Percentiles rank a stretch among this genome's conserved stretches.
phyloP scores from a whole-genome alignment of 2,113 vertebrate genomes.

The Etheostoma spectabile region DNA sequence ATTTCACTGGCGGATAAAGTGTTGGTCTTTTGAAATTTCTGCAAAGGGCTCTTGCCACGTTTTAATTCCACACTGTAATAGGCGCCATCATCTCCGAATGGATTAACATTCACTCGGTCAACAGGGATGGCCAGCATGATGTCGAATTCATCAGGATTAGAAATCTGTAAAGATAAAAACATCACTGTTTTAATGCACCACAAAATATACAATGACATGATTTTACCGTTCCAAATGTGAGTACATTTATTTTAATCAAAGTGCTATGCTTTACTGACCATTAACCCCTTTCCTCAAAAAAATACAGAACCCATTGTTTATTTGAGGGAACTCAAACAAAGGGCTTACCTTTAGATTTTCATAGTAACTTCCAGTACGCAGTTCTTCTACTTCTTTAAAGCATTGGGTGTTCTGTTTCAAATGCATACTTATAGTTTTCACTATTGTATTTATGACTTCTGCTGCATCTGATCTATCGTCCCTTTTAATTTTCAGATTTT shows the following conservation, averaged over 20 bases:
- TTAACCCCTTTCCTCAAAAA: too few species aligned
- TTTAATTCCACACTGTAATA: slow-evolving; percentile 77
- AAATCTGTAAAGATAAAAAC: slow-evolving; percentile 65
- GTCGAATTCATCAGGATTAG: slow-evolving; percentile 79
- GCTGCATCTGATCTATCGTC: neutral
- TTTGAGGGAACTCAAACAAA: neutral
- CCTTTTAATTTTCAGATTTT: slow-evolving; percentile 64
- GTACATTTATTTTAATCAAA: neutral
- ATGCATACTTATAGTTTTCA: slow-evolving; percentile 11
- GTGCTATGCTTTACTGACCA: neutral
- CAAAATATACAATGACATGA: neutral
- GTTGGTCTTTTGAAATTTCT: slow-evolving; percentile 37
- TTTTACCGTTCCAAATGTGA: neutral
- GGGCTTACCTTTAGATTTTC: slow-evolving; percentile 79
- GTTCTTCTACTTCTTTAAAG: slow-evolving; percentile 40
- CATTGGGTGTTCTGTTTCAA: slow-evolving; percentile 17
- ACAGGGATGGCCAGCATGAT: slow-evolving; percentile 75
- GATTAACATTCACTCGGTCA: slow-evolving; percentile 30
- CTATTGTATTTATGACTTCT: slow-evolving; percentile 50
- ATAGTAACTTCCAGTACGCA: slow-evolving; percentile 81
- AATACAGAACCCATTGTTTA: too few species aligned
- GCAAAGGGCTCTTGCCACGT: slow-evolving; percentile 34
- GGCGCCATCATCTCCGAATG: slow-evolving; percentile 57
- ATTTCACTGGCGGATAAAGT: slow-evolving; percentile 66
- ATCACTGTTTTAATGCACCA: neutral